These are phyloP conservation scores for Oceanodroma tethys DNA, from an alignment of 2,113 vertebrate species.

Conservation along the genomic window DNA sequence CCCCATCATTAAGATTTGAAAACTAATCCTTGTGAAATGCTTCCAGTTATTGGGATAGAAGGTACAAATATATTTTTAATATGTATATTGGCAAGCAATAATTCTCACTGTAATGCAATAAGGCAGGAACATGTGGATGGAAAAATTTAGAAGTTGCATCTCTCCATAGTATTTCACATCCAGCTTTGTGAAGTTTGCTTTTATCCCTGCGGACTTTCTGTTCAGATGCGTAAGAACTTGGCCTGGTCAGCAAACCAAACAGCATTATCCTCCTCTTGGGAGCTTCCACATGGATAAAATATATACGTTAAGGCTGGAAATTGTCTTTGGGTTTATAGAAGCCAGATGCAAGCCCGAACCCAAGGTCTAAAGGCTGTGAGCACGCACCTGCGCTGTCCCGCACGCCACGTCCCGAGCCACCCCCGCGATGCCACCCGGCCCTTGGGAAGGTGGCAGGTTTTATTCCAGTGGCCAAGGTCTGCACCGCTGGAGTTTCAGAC, in stretches of 20 bases:
- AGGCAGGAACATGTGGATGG: neutral
- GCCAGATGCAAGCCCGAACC: neutral
- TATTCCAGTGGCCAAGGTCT: neutral
- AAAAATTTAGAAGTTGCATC: neutral
- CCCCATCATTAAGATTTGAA: neutral
- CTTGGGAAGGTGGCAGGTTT: neutral
- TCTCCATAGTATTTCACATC: neutral
- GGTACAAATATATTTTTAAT: neutral
- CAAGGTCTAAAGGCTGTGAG: neutral
- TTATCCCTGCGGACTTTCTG: neutral
- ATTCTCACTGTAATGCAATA: neutral
- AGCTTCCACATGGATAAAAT: neutral
- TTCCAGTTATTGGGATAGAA: neutral
- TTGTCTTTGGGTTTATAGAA: neutral
- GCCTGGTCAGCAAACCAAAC: neutral
- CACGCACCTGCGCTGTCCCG: accelerated
- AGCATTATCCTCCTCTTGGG: too few relatives aligned
- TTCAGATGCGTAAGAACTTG: neutral
- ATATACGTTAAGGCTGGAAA: neutral
- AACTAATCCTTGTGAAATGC: neutral
- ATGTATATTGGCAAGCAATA: neutral
- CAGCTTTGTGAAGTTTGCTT: neutral
- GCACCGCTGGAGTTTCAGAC: neutral
- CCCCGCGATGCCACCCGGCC: neutral
- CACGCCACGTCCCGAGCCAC: accelerated